Conservation (phyloP, 2,888 invertebrate species). For the Lasioglossum lativentre region DNA sequence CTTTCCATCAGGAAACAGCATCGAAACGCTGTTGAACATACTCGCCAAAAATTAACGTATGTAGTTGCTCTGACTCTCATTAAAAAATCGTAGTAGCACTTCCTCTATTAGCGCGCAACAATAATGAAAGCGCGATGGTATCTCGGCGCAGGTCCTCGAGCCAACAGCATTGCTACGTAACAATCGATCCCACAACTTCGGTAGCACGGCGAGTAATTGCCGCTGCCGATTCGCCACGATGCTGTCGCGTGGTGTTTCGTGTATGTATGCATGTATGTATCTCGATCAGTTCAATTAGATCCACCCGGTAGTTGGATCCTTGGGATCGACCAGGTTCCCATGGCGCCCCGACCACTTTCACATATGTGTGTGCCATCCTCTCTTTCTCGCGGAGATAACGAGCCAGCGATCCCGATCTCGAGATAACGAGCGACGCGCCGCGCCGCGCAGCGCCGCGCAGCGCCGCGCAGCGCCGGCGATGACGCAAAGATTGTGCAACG, state of each 20-base stretch:
- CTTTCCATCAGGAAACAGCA: too few species aligned
- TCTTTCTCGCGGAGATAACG: neutral
- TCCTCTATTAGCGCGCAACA: conserved; percentile 4
- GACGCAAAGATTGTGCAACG: conserved; percentile 46
- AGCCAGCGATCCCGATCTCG: conserved; percentile 33
- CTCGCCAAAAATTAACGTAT: neutral
- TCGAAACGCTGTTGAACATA: neutral
- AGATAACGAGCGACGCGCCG: conserved; percentile 40
- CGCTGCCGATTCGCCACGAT: neutral
- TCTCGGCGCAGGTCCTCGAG: neutral
- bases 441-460: too few species aligned
- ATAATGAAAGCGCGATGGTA: conserved; percentile 3
- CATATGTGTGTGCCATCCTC: neutral
- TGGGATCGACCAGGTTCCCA: conserved; percentile 17
- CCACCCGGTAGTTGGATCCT: conserved; percentile 7
- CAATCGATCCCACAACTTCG: conserved; percentile 11
- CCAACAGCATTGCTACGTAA: conserved; percentile 9
- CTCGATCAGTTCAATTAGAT: conserved; percentile 17
- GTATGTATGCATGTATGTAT: too few species aligned
- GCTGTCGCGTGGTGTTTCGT: neutral
- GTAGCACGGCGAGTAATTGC: neutral
- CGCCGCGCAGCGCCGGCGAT: conserved; percentile 11
- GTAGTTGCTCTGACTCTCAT: neutral
- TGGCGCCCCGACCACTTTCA: conserved; percentile 47
- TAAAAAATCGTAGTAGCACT: neutral